phyloP scores from a whole-genome alignment of 2,113 vertebrate genomes.

The Periophthalmodon schlosseri region DNA sequence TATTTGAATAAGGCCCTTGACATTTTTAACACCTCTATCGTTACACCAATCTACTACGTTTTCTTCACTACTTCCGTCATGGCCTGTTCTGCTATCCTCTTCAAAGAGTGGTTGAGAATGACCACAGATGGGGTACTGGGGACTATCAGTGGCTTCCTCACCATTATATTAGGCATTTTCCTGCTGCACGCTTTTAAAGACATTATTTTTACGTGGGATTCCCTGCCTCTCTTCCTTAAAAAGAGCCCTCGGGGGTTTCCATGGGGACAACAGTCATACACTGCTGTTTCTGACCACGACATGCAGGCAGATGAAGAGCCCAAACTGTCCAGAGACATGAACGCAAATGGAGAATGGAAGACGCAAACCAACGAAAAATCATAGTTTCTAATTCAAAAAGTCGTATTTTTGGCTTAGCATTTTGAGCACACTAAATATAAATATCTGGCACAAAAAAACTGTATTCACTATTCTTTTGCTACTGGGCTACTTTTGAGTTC shows the following conservation, averaged over 20 bases:
- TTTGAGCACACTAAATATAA: background rate
- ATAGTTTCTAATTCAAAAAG: constrained; percentile 2
- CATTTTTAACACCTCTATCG: constrained; percentile 82
- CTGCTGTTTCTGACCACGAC: constrained; percentile 55
- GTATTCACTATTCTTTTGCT: background rate
- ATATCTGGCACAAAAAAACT: background rate
- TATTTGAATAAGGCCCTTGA: constrained; percentile 86
- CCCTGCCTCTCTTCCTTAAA: constrained; percentile 79
- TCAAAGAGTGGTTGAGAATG: constrained; percentile 86
- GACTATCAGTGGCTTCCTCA: constrained; percentile 84
- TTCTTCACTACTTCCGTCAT: constrained; percentile 85
- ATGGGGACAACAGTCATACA: constrained; percentile 55
- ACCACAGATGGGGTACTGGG: constrained; percentile 69
- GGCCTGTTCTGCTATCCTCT: constrained; percentile 84
- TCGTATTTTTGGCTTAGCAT: background rate
- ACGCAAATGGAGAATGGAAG: constrained; percentile 31
- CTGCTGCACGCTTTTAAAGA: constrained; percentile 82
- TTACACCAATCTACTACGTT: constrained; percentile 84
- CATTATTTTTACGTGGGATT: constrained; percentile 70
- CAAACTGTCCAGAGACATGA: constrained; percentile 36
- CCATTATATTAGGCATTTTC: constrained; percentile 82
- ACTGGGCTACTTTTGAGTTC: background rate
- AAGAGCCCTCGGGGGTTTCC: constrained; percentile 39
- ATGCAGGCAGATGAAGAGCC: constrained; percentile 21
- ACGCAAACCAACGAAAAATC: constrained; percentile 31